phyloP scores from a whole-genome alignment of 2,113 vertebrate species.

The Cebus imitator region DNA sequence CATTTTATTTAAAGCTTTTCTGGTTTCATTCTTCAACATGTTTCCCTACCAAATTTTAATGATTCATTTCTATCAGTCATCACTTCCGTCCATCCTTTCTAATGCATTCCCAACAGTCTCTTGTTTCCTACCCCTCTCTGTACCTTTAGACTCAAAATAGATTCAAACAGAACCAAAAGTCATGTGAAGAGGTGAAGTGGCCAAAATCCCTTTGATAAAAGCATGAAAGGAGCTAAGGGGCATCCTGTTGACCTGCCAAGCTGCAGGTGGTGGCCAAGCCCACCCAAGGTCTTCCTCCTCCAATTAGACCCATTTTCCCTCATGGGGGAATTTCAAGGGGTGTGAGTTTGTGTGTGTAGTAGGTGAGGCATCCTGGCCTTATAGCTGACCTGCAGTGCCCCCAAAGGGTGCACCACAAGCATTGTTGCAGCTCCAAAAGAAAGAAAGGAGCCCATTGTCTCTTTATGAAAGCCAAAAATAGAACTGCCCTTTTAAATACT shows the following conservation, averaged over 20 bases:
- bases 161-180: background rate
- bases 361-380: background rate
- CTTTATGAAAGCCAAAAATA: slow-evolving; percentile 65
- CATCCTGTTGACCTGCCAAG: background rate
- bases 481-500: slow-evolving; percentile 51
- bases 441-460: slow-evolving; percentile 44
- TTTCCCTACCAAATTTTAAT: background rate
- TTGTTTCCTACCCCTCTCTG: background rate
- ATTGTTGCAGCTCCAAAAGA: background rate
- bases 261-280: background rate
- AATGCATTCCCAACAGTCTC: background rate
- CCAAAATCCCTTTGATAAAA: background rate
- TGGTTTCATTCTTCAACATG: background rate
- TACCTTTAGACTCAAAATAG: background rate
- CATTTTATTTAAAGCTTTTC: slow-evolving; percentile 1
- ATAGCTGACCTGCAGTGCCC: background rate
- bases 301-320: background rate
- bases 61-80: background rate
- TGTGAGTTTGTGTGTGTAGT: background rate
- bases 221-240: background rate
- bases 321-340: background rate
- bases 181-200: background rate
- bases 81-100: background rate
- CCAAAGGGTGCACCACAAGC: background rate
- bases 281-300: background rate